Evolutionary conservation across 2,888 invertebrate genomes (phyloP).

Genomic region (Trichopoda pennipes): DNA sequence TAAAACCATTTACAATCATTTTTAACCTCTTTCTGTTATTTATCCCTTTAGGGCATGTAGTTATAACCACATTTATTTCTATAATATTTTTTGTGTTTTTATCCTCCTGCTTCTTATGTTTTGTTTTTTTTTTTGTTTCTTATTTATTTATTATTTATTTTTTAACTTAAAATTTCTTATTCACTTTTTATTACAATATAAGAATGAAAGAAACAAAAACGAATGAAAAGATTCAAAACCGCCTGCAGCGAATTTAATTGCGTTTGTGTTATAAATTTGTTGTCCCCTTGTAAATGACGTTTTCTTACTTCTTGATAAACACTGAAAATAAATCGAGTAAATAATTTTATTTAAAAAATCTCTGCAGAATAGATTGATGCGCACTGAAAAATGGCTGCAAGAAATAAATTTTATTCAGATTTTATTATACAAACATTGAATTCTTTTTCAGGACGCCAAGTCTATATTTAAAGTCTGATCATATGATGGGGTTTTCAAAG

Average conservation of each 20-base stretch:
- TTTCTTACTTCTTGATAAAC: constrained; percentile 55
- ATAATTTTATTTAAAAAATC: background rate
- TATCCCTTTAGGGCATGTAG: constrained; percentile 52
- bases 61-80: constrained; percentile 59
- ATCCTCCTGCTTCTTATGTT: constrained; percentile 17
- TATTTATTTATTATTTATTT: constrained; percentile 37
- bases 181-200: constrained; percentile 6
- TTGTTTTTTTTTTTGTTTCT: constrained; percentile 38
- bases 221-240: constrained; percentile 71
- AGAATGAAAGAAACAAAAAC: background rate
- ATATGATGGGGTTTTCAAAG: too few relatives aligned
- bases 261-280: constrained; percentile 78
- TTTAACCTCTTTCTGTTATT: constrained; percentile 61
- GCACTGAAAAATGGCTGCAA: too few relatives aligned
- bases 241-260: constrained; percentile 78
- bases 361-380: background rate
- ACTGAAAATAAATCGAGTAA: constrained; percentile 22
- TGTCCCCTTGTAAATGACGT: constrained; percentile 71
- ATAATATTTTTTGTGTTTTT: constrained; percentile 16
- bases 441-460: too few relatives aligned
- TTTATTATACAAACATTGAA: too few relatives aligned
- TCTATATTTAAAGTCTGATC: too few relatives aligned
- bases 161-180: constrained; percentile 40
- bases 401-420: too few relatives aligned
- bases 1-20: constrained; percentile 58